Percentiles rank a stretch among this genome's conserved stretches.
These are phyloP conservation scores for Syrista parreyssii DNA, from an alignment of 2,888 invertebrate genomes.

Conservation along the genomic window DNA sequence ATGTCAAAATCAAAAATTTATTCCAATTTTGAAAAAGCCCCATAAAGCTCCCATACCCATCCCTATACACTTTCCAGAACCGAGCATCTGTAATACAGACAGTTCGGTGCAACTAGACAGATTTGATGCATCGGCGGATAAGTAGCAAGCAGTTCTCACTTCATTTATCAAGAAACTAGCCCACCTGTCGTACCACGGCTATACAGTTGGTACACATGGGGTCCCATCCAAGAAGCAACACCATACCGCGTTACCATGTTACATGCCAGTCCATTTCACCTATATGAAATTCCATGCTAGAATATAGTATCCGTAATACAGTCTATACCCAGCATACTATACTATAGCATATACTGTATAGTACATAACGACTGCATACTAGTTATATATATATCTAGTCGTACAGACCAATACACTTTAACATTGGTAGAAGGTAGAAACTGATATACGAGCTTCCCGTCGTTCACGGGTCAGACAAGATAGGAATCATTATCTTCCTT, in stretches of 20 bases:
- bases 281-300: neutral
- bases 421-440: neutral
- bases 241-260: neutral
- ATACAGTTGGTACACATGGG: neutral
- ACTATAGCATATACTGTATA: neutral
- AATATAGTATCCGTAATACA: neutral
- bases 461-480: neutral
- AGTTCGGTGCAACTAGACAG: conserved; percentile 36
- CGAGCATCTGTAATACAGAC: neutral
- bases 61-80: neutral
- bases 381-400: neutral
- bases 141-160: conserved; percentile 54
- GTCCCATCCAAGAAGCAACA: neutral
- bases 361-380: neutral
- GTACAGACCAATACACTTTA: neutral
- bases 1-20: neutral
- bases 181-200: conserved; percentile 40
- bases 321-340: neutral
- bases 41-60: neutral
- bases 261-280: neutral
- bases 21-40: neutral
- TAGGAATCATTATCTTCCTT: neutral
- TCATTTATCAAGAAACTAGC: conserved; percentile 50
- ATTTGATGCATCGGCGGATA: conserved; percentile 55
- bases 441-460: neutral